These are phyloP conservation scores for Hymenopus coronatus DNA, from an alignment of 2,888 invertebrate genomes.

Conservation along the genomic window DNA sequence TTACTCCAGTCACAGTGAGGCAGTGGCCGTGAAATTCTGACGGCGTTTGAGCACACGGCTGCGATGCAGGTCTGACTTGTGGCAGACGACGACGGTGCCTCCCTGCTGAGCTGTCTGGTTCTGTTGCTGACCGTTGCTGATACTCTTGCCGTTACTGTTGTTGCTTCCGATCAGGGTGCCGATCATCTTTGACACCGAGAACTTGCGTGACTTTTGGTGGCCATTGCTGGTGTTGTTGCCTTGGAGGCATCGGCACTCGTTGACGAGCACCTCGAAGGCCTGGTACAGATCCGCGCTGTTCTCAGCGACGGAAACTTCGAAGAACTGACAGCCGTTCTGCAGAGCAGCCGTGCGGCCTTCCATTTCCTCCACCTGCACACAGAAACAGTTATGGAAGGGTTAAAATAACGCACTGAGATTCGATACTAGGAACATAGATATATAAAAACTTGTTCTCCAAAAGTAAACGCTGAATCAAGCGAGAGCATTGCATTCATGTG, in stretches of 20 bases:
- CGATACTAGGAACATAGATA: too few relatives aligned
- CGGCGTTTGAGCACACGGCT: conserved; percentile 56
- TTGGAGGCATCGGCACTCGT: conserved; percentile 56
- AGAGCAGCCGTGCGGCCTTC: conserved; percentile 68
- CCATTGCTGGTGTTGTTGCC: conserved; percentile 51
- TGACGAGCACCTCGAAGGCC: conserved; percentile 66
- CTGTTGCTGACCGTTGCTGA: conserved; percentile 40
- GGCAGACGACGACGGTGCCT: conserved; percentile 59
- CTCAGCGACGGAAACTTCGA: conserved; percentile 79
- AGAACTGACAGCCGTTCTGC: conserved; percentile 68
- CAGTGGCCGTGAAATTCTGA: conserved; percentile 59
- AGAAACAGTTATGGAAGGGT: neutral
- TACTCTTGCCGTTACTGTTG: conserved; percentile 41
- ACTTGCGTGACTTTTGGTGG: conserved; percentile 56
- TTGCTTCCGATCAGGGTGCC: conserved; percentile 65
- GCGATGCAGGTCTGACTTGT: conserved; percentile 58
- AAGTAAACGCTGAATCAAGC: too few relatives aligned
- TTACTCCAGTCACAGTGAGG: conserved; percentile 60
- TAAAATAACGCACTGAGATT: too few relatives aligned
- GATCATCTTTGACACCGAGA: conserved; percentile 77
- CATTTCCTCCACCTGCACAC: conserved; percentile 64
- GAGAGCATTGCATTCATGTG: too few relatives aligned
- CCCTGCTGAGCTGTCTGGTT: conserved; percentile 49
- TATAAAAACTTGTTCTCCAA: too few relatives aligned
- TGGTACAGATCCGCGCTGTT: conserved; percentile 71